Base-by-base conservation (phyloP, 2,888 invertebrate genomes). In the Loripinus fragilis region DNA sequence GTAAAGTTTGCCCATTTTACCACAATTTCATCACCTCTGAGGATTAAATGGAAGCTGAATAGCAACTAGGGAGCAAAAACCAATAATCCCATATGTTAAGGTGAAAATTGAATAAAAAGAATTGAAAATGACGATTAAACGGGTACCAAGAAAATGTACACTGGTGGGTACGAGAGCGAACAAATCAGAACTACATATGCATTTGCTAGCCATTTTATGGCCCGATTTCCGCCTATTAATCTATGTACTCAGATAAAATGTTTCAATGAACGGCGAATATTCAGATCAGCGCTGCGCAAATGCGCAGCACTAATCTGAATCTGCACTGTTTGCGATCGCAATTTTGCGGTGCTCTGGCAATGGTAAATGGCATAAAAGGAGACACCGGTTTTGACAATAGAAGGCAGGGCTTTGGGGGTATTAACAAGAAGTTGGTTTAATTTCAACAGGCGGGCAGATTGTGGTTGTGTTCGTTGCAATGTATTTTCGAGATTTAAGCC, bases 1-100 rank as follows among this genome's bases (percentile, higher is more conserved):
- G 42, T 68, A 68, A 68, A 48, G 45, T 60, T 42, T 68, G 48
- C 48, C 68, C 45, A 45, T 30, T 68, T 45, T 68, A 68, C 48
- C 45, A 42, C 68, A 68, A 68, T 45, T 68, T 68, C 68, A 30
- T 25, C 68, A 68, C 68, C 45, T 48, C 45, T 28, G 28, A 30
- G 28, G 68, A 30, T 68, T 48, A 68, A 12, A 41, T 17, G 28
- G n/a, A 12, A 30, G 23, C 33, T 45, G 28, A 68, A 60, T 60
- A 60, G 33, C 25, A 60, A 23, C 10, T 17, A 20, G 8, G 20
- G 10, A 20, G 33, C 33, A 60, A 60, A 60, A 60, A 33, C 60
- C 60, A 60, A 60, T 60, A 60, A 30, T 33, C 30, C 60, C 60
- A 60, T 60, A 60, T 60, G 60, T 60, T 33, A 60, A 60, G 33